Conservation (phyloP, 2,113 vertebrate species). For the Turdus rufiventris region DNA sequence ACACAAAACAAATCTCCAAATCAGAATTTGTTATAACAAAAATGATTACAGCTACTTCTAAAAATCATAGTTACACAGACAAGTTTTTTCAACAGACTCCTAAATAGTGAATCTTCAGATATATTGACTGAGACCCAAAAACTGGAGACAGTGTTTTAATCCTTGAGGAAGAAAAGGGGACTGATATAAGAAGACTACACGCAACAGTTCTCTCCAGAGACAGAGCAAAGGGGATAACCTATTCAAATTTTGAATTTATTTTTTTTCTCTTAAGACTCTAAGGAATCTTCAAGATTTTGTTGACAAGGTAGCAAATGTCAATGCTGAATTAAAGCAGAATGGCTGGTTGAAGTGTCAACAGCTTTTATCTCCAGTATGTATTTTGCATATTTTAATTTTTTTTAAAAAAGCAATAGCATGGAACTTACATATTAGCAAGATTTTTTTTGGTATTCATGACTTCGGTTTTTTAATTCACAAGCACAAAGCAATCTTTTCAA, state of each 20-base stretch:
- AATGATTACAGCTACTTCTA: not conserved
- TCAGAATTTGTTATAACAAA: not conserved
- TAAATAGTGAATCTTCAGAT: not conserved
- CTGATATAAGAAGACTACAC: not conserved
- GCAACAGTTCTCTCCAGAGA: not conserved
- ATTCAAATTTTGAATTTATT: not conserved
- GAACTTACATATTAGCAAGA: not conserved
- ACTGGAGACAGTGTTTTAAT: not conserved
- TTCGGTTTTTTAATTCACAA: not conserved
- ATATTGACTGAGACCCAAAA: not conserved
- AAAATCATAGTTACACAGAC: not conserved
- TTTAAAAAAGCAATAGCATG: not conserved
- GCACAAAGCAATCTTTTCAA: not conserved
- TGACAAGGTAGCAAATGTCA: not conserved
- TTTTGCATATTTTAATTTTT: not conserved
- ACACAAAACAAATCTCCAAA: not conserved
- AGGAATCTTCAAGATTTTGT: not conserved
- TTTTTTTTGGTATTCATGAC: not conserved
- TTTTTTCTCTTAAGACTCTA: not conserved
- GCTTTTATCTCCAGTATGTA: not conserved
- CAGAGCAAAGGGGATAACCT: not conserved
- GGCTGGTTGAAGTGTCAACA: not conserved
- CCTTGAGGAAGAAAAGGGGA: not conserved
- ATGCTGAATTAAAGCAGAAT: not conserved
- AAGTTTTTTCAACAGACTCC: not conserved